These are phyloP conservation scores for Taeniopygia guttata DNA, from an alignment of 2,797 vertebrate genomes.

Conservation along the genomic window DNA sequence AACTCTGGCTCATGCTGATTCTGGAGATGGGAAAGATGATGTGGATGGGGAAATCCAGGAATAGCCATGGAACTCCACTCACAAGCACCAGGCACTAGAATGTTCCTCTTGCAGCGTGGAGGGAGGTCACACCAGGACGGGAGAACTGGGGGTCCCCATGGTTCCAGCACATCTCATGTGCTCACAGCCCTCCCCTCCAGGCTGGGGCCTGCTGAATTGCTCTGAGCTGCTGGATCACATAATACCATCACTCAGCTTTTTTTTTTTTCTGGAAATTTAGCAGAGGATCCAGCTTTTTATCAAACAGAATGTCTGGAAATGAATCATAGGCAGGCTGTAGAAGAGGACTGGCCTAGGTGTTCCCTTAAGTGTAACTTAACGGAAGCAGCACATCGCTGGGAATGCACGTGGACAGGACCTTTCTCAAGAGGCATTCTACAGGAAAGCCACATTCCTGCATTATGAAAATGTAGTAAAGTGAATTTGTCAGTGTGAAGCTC, in stretches of 20 bases:
- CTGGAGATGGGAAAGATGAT: background rate
- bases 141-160: background rate
- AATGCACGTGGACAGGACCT: background rate
- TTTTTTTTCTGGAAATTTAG: background rate
- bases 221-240: background rate
- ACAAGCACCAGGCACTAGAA: background rate
- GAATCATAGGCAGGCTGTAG: background rate
- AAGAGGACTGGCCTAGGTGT: background rate
- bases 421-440: background rate
- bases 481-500: background rate
- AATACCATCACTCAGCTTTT: background rate
- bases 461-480: background rate
- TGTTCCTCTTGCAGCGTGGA: fast-evolving
- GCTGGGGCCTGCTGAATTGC: background rate
- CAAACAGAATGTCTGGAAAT: background rate
- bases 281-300: background rate
- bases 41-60: background rate
- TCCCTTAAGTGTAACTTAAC: background rate
- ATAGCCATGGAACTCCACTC: background rate
- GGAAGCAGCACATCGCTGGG: background rate
- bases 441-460: background rate
- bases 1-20: background rate
- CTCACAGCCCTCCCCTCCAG: background rate
- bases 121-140: background rate
- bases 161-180: background rate